Conservation (phyloP, 2,797 vertebrate genomes). For the Dermochelys coriacea region DNA sequence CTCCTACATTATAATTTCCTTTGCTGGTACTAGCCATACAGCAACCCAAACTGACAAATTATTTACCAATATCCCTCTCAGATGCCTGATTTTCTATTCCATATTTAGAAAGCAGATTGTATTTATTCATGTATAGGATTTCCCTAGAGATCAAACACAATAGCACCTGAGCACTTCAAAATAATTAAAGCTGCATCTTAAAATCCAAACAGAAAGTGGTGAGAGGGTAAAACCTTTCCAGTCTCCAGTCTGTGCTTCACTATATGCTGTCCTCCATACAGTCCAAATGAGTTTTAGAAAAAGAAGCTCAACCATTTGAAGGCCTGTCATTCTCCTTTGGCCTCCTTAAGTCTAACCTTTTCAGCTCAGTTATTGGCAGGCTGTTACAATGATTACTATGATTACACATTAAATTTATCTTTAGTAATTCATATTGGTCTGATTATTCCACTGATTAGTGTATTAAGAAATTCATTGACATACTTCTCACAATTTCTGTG, state of each 20-base stretch:
- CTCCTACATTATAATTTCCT: not conserved
- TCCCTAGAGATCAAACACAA: not conserved
- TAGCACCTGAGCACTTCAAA: not conserved
- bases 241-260: not conserved
- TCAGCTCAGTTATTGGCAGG: not conserved
- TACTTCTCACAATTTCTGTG: not conserved
- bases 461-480: not conserved
- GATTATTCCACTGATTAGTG: not conserved
- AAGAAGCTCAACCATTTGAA: not conserved
- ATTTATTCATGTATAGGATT: accelerated
- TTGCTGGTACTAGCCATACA: not conserved
- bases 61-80: not conserved
- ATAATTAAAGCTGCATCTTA: not conserved
- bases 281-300: not conserved
- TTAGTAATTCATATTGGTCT: not conserved
- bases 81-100: not conserved
- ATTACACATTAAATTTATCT: not conserved
- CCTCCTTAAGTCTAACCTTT: not conserved
- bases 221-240: not conserved
- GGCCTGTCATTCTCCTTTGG: not conserved
- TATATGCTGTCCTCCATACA: not conserved
- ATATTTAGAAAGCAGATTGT: not conserved
- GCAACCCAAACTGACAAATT: not conserved
- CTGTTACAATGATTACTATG: not conserved
- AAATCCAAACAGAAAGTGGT: not conserved